These are phyloP conservation scores for Scaptomyza hsui DNA, from an alignment of 1,140 invertebrate genomes.

Conservation along the genomic window DNA sequence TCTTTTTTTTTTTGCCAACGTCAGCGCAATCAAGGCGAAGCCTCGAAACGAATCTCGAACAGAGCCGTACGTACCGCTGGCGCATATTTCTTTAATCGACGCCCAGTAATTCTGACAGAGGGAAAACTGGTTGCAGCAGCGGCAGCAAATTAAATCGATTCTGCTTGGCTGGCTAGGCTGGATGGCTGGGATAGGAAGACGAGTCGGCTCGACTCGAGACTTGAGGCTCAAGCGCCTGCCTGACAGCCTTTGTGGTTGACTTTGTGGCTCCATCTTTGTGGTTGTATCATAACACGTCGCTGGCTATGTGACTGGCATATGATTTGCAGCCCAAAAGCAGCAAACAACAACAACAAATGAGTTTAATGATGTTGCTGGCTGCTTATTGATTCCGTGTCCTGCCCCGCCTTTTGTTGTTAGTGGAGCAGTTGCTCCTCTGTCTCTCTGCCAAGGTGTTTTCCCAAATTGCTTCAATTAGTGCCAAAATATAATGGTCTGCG, in stretches of 20 bases:
- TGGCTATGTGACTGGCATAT: constrained; percentile 77
- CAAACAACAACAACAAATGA: constrained; percentile 19
- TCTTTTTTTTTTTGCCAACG: constrained; percentile 56
- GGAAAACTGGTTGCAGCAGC: constrained; percentile 5
- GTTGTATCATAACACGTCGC: constrained; percentile 79
- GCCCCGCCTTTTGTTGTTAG: constrained; percentile 17
- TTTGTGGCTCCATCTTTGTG: constrained; percentile 32
- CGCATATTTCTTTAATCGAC: constrained; percentile 80
- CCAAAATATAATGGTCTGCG: constrained; percentile 73
- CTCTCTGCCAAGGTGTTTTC: constrained; percentile 65
- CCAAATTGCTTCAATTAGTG: constrained; percentile 81
- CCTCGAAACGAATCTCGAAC: constrained; percentile 35
- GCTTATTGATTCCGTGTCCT: constrained; percentile 66
- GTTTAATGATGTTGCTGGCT: constrained; percentile 60
- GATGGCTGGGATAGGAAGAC: background rate
- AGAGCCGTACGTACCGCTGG: constrained; percentile 21
- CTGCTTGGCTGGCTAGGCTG: constrained; percentile 23
- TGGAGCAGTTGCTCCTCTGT: background rate
- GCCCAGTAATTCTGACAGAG: constrained; percentile 40
- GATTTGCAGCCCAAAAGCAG: constrained; percentile 39
- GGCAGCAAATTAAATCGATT: constrained; percentile 79
- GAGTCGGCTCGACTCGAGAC: too few relatives aligned
- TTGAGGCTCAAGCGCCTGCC: constrained; percentile 45
- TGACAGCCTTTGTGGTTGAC: constrained; percentile 59
- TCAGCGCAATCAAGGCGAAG: constrained; percentile 70